Evolutionary conservation across 2,113 vertebrate species (phyloP).

Genomic region (Platichthys stellatus): DNA sequence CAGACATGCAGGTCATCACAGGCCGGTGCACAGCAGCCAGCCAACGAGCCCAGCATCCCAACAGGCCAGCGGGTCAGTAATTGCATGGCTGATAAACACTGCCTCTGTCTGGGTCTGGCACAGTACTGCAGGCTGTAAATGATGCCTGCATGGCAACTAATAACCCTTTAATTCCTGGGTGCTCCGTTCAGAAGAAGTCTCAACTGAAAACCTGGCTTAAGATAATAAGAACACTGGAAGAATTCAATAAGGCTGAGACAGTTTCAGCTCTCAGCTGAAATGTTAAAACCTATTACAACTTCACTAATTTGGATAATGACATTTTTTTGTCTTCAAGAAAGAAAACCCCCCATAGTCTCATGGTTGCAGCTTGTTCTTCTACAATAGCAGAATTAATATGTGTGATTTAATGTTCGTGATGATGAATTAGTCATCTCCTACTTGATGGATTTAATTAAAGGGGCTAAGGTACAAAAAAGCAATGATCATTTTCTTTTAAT

Average conservation of each 20-base stretch:
- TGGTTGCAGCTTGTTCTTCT: no score
- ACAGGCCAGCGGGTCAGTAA: slow-evolving; percentile 65
- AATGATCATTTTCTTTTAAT: neutral
- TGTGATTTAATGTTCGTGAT: neutral
- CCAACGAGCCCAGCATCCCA: slow-evolving; percentile 76
- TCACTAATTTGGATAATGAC: no score
- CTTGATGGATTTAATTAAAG: neutral
- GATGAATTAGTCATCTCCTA: neutral
- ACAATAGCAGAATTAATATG: no score
- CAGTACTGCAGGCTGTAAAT: slow-evolving; percentile 55
- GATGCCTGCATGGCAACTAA: slow-evolving; percentile 3
- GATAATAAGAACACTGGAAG: neutral
- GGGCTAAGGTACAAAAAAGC: neutral
- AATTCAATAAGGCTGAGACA: neutral
- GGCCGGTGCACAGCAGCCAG: slow-evolving; percentile 54
- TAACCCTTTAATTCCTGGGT: slow-evolving; percentile 21
- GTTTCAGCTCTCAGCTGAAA: neutral
- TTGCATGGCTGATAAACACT: slow-evolving; percentile 61
- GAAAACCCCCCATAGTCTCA: no score
- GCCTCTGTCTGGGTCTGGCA: slow-evolving; percentile 76
- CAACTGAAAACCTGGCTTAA: neutral
- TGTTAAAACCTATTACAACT: neutral
- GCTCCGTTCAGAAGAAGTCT: neutral
- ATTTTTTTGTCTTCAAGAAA: no score
- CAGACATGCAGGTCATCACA: slow-evolving; percentile 69